Base-by-base conservation (phyloP, 2,113 vertebrate species). In the Nyctereutes procyonoides region DNA sequence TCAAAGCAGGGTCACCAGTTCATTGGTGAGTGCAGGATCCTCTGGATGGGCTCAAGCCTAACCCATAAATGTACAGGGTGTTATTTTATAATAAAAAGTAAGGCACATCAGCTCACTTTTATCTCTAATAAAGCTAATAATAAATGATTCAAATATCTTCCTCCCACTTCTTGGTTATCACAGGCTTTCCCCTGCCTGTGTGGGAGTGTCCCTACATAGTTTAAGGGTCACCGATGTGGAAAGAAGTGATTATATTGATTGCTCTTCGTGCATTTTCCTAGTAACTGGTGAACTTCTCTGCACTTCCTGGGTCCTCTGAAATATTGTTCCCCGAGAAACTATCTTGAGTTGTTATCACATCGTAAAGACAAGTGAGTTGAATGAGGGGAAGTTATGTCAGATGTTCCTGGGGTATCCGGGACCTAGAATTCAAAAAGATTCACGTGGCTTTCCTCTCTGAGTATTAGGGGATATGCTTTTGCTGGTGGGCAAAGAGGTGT, bases 401-500 rank as follows among this genome's bases (percentile, higher is more conserved):
- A 5, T 58, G 28, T 88, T 74, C 74, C 90, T n/a, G 60, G 71
- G n/a, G n/a, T 9, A 82, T 60, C 19, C 3, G 56, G 67, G 28
- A n/a, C 24, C 32, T 93, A 83, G 89, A 80, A 83, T 89, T 95
- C 22, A 28, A 38, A 93, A 90, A 24, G 38, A 17, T 77, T 79
- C 60, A 20, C 16, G 5, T 38, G 35, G 48, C 17, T 63, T 60
- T 76, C 89, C 38, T 35, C 63, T 93, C 62, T 48, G 81, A 83
- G n/a, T 56, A 22, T 89, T 43, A 73, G 79, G 65, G 79, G 86
- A 17, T 26, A 15, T 95, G 69, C 63, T 94, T 94, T 82, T 53
- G 76, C 71, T 87, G 17, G 3, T 38, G 79, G 80, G 69, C 80
- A 73, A 60, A 96, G 92, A 89, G 26, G 63, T 88, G 89, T 80